phyloP scores from a whole-genome alignment of 2,888 invertebrate genomes.

The Marasmarcha lunaedactyla region DNA sequence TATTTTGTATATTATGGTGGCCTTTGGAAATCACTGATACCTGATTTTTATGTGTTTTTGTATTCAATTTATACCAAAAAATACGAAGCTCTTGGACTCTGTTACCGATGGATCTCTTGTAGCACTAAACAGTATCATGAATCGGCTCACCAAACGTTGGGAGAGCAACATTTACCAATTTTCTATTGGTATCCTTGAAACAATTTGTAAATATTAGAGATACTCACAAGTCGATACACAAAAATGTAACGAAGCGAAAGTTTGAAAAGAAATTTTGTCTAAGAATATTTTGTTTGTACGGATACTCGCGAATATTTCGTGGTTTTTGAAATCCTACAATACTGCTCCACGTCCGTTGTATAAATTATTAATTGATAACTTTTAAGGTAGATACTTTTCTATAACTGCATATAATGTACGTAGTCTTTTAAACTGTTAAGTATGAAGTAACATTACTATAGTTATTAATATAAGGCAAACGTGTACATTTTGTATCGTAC shows the following conservation, averaged over 20 bases:
- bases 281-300: slow-evolving; percentile 31
- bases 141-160: slow-evolving; percentile 55
- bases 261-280: slow-evolving; percentile 7
- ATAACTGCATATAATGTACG: slow-evolving; percentile 68
- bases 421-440: slow-evolving; percentile 70
- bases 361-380: slow-evolving; percentile 62
- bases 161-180: slow-evolving; percentile 20
- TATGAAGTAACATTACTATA: slow-evolving; percentile 63
- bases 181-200: slow-evolving; percentile 40
- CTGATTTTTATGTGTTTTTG: slow-evolving; percentile 53
- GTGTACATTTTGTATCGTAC: slow-evolving; percentile 83
- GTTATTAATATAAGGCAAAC: slow-evolving; percentile 66
- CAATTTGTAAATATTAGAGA: slow-evolving; percentile 46
- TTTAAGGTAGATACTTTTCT: slow-evolving; percentile 39
- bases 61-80: slow-evolving; percentile 67
- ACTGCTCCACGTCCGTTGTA: slow-evolving; percentile 53
- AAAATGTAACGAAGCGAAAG: slow-evolving; percentile 9
- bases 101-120: slow-evolving; percentile 69
- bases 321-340: slow-evolving; percentile 25
- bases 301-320: slow-evolving; percentile 23
- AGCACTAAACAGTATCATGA: slow-evolving; percentile 39
- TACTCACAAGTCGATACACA: slow-evolving; percentile 29
- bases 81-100: slow-evolving; percentile 58
- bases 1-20: slow-evolving; percentile 20
- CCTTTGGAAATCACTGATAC: slow-evolving; percentile 43